Evolutionary conservation across 2,797 vertebrate species (phyloP), one percentile per base, ranked within the genome.

Genomic region (Poliocrania exsul): DNA sequence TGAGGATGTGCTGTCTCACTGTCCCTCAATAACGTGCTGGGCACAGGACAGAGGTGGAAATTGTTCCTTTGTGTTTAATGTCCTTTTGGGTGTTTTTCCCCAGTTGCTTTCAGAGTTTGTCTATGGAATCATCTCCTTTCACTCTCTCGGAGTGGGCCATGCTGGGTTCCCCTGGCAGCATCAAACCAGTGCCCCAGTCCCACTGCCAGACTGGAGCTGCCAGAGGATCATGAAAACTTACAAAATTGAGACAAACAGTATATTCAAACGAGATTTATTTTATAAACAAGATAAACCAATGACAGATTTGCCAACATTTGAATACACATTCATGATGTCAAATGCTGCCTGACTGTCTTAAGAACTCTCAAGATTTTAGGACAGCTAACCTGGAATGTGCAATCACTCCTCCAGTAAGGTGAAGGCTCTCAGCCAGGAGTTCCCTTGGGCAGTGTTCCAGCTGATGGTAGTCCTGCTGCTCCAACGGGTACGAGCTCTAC

Each of bases 201-300:
- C 5, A 2, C 42, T 54, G 40, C 69, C 46, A 24, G 20, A 33
- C 29, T 58, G 67, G 38, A 19, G n/a, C 79, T 38, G 13, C 49
- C 2, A 2, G 20, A 19, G 19, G 21, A 35, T 54, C 2, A 0
- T 0, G 1, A 40, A 31, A 28, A 37, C 50, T 64, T 42, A 50
- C 5, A 67, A 42, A 49, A 69, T 37, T 54, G 21, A 69, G 26
- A 49, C 31, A 35, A 69, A 61, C 9, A 16, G 15, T 47, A 49
- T 28, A 56, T 61, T 61, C 35, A 75, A 49, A n/a, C 26, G 7
- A 61, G 13, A 81, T 54, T 81, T 69, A 40, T 67, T 74, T 88
- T 54, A 54, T 81, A 61, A 67, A 81, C 26, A 35, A 61, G 28
- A 16, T 61, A 74, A 88, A 61, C 26, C 23, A 42, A 26, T 35